Evolutionary conservation across 2,797 vertebrate genomes (phyloP), one percentile per base, ranked within the genome.

Genomic region (Rhodeus uyekii): DNA sequence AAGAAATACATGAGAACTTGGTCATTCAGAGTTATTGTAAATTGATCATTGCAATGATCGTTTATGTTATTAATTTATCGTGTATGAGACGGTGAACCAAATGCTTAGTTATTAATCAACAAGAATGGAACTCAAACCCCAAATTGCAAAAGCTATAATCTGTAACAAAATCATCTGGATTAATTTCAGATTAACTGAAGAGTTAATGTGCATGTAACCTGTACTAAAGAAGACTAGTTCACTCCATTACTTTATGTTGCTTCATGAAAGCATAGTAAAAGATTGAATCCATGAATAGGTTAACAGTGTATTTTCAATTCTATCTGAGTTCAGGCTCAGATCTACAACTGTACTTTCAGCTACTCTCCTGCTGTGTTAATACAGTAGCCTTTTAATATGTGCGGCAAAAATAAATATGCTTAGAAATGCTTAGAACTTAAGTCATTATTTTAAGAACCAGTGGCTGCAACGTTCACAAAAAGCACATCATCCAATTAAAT

Each of bases 91-190:
- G 55, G 12, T 2, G 55, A 69, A 34, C 29, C 5, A n/a, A 34
- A 8, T 2, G 8, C 12, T 34, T 3, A 63, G 29, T 34, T 50
- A 72, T 34, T 34, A 34, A 50, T 72, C 44, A 7, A 32, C 44
- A 72, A 72, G 24, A 50, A n/a, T 34, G 68, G 29, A 63, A 63
- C 55, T 58, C 53, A 58, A 24, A 58, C 55, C 12, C 2, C 60
- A 34, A 34, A 63, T 19, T 63, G 60, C 44, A 48, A 72, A 72
- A 50, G 69, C 69, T 72, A 72, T 72, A 72, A 72, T 50, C 29
- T 14, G 19, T 72, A 13, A 14, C 34, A 22, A 72, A 50, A 34
- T 72, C 10, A 72, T 34, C 29, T 72, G 44, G 44, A 71, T 18
- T 69, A 38, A 7, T 22, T n/a, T 19, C 24, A 34, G 69, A 72